Base-by-base conservation (phyloP, 1,140 invertebrate genomes). In the Aphelenchoides fujianensis region DNA sequence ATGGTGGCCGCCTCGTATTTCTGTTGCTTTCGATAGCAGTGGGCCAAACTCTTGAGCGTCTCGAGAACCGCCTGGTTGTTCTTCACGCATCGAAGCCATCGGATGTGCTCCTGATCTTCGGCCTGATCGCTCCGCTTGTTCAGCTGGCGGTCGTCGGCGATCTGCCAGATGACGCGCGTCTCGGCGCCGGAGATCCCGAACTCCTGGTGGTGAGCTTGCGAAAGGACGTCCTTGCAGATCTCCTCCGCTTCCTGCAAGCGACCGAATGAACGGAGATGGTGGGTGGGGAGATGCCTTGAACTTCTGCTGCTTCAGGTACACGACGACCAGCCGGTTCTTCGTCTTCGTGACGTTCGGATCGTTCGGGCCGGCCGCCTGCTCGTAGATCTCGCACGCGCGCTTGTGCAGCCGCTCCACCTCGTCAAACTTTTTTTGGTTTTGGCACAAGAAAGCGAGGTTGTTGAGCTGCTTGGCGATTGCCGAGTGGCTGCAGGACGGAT, bases 111-210 rank as follows among this genome's bases (percentile, higher is more conserved):
- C 28, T 82, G 82, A 48, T 69, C 94, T 0, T 92, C 91, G 79
- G 94, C 93, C 81, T 92, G 91, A 84, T 92, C 92, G 82, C 92
- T 90, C 76, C 86, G 86, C 72, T 54, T 73, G 62, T 3, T 3
- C 12, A 3, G 92, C 85, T 95, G 94, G 27, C 94, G 88, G 82
- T 98, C 95, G 86, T 98, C 95, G 2, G 95, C 95, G 75, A 97
- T 92, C 89, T 97, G 94, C 95, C 95, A 98, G 84, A 98, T 97
- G 5, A 95, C 94, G 87, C 98, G 97, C 87, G 97, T 98, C 84
- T 96, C 92, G 72, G 90, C 91, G 91, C 86, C 35, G 80, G 77
- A 62, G 62, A 36, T 54, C 77, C 95, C 95, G 87, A 97, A 98
- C 86, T 97, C 95, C 76, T 92, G 89, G 86, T 97, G 95, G 85